Conservation (phyloP, 2,113 vertebrate species). For the Chlamydotis undulata region DNA sequence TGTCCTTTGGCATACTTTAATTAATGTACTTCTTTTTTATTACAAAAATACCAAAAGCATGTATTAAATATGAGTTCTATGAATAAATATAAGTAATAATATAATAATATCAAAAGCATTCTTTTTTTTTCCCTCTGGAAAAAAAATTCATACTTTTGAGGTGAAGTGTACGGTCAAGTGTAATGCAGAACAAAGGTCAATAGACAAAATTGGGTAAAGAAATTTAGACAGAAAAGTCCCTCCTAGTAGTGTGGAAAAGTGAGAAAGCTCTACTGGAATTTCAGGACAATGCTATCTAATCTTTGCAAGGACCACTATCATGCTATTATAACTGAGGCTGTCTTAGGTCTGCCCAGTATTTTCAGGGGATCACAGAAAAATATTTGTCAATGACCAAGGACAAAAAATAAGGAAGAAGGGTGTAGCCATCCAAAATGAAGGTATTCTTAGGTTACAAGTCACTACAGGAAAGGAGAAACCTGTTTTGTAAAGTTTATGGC, state of each 20-base stretch:
- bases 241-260: neutral
- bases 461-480: neutral
- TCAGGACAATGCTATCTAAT: neutral
- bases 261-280: neutral
- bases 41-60: neutral
- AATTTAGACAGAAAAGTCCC: neutral
- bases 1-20: neutral
- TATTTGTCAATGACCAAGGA: neutral
- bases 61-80: neutral
- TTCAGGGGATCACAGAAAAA: neutral
- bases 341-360: neutral
- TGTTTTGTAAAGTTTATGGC: neutral
- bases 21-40: neutral
- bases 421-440: neutral
- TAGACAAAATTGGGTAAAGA: neutral
- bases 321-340: neutral
- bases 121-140: neutral
- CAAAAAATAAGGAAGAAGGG: neutral
- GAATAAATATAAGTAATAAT: neutral
- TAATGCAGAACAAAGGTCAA: neutral
- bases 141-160: neutral
- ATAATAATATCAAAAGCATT: too few relatives aligned
- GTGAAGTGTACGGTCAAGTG: too few relatives aligned
- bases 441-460: neutral
- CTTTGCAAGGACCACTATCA: neutral